Conservation (phyloP, 2,797 vertebrate genomes). For the Falco biarmicus region DNA sequence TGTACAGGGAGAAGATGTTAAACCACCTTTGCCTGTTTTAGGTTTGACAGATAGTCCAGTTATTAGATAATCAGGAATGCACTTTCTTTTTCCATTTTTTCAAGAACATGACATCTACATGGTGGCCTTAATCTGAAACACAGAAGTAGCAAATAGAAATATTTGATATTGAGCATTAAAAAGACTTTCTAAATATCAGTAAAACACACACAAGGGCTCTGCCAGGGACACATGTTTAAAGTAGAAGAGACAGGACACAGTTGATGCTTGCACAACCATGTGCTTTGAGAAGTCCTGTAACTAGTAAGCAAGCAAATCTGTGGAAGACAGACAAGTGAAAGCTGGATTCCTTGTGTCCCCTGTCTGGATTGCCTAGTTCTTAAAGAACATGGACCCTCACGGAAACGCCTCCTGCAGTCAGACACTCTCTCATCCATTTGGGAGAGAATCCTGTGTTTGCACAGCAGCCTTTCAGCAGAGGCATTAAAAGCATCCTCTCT, state of each 20-base stretch:
- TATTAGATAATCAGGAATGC: not conserved
- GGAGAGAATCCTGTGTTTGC: not conserved
- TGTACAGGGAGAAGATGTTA: not conserved
- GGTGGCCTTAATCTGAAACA: not conserved
- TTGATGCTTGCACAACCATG: not conserved
- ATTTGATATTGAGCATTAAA: not conserved
- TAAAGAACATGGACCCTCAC: fast-evolving
- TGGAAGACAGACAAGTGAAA: not conserved
- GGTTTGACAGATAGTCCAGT: not conserved
- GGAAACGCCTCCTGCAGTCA: not conserved
- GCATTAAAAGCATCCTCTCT: not conserved
- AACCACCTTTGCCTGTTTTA: not conserved
- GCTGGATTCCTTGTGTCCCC: not conserved
- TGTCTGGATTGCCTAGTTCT: not conserved
- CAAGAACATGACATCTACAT: not conserved
- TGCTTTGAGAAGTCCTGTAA: not conserved
- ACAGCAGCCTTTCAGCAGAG: not conserved
- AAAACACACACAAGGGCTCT: not conserved
- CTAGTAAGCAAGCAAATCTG: not conserved
- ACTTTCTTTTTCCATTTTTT: not conserved
- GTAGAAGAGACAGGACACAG: not conserved
- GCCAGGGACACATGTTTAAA: not conserved
- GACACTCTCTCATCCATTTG: not conserved
- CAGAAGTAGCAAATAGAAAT: not conserved
- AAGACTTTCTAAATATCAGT: not conserved